Evolutionary conservation across 2,797 vertebrate genomes (phyloP).

Genomic region (Anguilla megastoma): DNA sequence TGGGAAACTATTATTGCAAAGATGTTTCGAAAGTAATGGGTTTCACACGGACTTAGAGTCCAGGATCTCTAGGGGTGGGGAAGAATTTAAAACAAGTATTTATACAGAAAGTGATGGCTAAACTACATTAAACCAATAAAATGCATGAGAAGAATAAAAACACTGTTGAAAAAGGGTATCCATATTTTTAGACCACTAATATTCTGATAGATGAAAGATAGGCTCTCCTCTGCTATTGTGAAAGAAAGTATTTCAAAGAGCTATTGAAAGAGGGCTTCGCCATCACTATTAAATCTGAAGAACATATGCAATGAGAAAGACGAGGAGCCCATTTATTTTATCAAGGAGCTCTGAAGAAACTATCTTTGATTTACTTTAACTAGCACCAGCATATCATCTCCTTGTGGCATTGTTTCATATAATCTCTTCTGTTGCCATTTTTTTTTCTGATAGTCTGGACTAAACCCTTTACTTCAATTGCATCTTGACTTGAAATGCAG

Average conservation of each 20-base stretch:
- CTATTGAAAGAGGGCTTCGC: constrained; percentile 22
- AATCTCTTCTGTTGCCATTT: constrained; percentile 31
- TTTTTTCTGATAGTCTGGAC: constrained; percentile 37
- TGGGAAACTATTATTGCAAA: background rate
- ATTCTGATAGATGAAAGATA: background rate
- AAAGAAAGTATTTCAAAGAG: constrained; percentile 7
- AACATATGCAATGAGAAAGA: constrained; percentile 1
- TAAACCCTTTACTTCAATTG: background rate
- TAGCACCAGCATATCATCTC: background rate
- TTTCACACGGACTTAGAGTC: background rate
- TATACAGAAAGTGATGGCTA: background rate
- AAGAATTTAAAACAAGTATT: background rate
- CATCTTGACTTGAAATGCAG: background rate
- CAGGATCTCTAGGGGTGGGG: background rate
- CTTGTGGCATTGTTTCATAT: background rate
- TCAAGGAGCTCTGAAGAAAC: background rate
- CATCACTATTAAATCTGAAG: constrained; percentile 20
- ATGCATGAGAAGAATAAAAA: background rate
- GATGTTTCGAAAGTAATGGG: background rate
- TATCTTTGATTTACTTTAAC: background rate
- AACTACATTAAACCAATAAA: background rate
- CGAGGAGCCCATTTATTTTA: constrained; percentile 19
- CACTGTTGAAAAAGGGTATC: background rate
- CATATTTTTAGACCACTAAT: background rate
- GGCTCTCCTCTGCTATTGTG: background rate